Percentiles rank a stretch among this genome's conserved stretches.
These are phyloP conservation scores for Athene noctua DNA, from an alignment of 2,113 vertebrate genomes.

Conservation along the genomic window DNA sequence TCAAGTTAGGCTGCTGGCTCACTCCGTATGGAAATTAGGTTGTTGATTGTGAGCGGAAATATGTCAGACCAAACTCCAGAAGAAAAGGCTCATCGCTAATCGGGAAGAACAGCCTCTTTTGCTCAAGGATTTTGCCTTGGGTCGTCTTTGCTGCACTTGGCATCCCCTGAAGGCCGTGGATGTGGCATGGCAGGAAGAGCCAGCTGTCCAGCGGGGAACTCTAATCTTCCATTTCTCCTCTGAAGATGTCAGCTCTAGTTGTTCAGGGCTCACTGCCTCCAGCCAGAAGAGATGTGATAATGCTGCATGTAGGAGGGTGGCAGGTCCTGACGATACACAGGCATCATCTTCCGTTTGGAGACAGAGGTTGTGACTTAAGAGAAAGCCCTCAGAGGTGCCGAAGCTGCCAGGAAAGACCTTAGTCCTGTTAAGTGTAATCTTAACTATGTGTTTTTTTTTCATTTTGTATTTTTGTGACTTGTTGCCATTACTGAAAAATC, in stretches of 20 bases:
- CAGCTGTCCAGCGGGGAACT: not conserved
- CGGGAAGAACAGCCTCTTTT: not conserved
- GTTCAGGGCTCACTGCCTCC: not conserved
- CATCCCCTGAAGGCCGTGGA: not conserved
- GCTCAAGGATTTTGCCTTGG: not conserved
- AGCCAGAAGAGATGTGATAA: not conserved
- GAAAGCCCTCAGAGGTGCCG: not conserved
- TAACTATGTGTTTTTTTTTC: not conserved
- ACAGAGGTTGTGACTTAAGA: not conserved
- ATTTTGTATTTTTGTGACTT: not conserved
- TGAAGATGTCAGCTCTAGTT: not conserved
- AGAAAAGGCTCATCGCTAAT: not conserved
- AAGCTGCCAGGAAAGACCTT: not conserved
- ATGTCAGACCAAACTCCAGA: not conserved
- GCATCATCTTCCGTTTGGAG: not conserved
- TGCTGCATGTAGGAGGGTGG: not conserved
- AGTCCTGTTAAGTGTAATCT: not conserved
- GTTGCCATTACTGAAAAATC: not conserved
- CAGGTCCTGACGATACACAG: not conserved
- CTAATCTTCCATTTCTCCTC: not conserved
- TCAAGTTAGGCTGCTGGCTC: slow-evolving; percentile 11
- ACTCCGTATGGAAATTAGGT: not conserved
- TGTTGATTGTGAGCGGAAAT: not conserved
- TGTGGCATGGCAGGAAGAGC: not conserved
- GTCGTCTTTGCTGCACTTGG: not conserved